Base-by-base conservation (phyloP, 2,888 invertebrate species). In the Synanthedon tipuliformis region DNA sequence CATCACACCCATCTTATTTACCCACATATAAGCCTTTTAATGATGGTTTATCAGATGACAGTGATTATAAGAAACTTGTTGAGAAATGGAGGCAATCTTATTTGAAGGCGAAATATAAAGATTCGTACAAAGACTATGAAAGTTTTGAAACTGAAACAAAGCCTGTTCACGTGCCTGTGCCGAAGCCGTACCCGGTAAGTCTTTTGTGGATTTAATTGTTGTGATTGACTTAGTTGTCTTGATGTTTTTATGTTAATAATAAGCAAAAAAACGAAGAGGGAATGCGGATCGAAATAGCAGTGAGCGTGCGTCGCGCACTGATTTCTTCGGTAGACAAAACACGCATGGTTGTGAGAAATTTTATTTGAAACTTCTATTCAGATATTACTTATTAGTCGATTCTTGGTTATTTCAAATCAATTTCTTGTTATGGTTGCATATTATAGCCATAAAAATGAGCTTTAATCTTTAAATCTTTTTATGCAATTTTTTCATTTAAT, bases 251-350 rank as follows among this genome's bases (percentile, higher is more conserved):
- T 69, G 69, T 75, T 45, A 75, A 75, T 75, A 75, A 69, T 69
- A 62, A 69, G 69, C 73, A 79, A 79, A 76, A 75, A 69, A 62
- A 59, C 62, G 59, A 64, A 61, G 64, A 68, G 69, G 81, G 86
- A 84, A 87, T 87, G 86, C 86, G 86, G 86, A 86, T 84, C 75
- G 76, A 74, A 78, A 78, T 75, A 75, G 70, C 70, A 71, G 70
- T 66, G 66, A 66, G 62, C 69, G 71, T 69, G 69, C 85, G 82
- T 85, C 81, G 72, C 78, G 86, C 83, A 84, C 85, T 82, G 78
- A 83, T 86, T 86, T 85, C 71, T 66, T 77, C 78, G 75, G 67
- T 34, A 34, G 34, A 34, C 34, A 3, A 3, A 10, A 34, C 34
- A 34, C 34, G 34, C 34, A 34, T 34, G 34, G 10, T 34, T 34